Base-by-base conservation (phyloP, 1,140 invertebrate genomes). In the Adoxophyes honmai region DNA sequence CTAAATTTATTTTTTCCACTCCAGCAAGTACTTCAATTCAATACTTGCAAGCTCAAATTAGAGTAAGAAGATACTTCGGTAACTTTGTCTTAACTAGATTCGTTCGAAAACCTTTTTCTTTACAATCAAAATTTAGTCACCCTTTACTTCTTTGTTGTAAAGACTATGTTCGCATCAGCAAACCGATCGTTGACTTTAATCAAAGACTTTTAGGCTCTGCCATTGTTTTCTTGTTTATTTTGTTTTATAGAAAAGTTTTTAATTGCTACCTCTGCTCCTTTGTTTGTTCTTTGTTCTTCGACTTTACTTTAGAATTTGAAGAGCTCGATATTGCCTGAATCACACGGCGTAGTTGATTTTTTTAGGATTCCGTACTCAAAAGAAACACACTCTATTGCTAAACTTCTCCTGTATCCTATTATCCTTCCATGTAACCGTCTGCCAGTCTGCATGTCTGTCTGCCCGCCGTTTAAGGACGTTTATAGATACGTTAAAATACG, bases 201-300 rank as follows among this genome's bases (percentile, higher is more conserved):
- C 64, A 73, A 68, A 72, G 60, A 70, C 63, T 59, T 64, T 53
- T 65, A 53, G 52, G 68, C 66, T 44, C 63, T 64, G 62, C 65
- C 68, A 66, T 70, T 72, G 67, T 74, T 77, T 67, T 65, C 57
- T 39, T 57, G 62, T 70, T 73, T 70, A 65, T 73, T 73, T 63
- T 57, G 53, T 66, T 70, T 66, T 48, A 75, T 63, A 68, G 62
- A 66, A 76, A 76, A 73, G 64, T 73, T 73, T 72, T 70, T 68
- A 73, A 73, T 75, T 66, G 65, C 56, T 64, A 60, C 53, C 64
- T 67, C 56, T 64, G 56, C 61, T 63, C 54, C 35, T 57, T 52
- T 48, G 42, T 48, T 18, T 48, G 42, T 33, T 48, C n/a, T 48
- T 18, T 48, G 42, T 33, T 48, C n/a, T 48, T 48, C 48, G 18